Evolutionary conservation across 1,140 invertebrate species (phyloP).

Genomic region (Pseudomyrmex gracilis): DNA sequence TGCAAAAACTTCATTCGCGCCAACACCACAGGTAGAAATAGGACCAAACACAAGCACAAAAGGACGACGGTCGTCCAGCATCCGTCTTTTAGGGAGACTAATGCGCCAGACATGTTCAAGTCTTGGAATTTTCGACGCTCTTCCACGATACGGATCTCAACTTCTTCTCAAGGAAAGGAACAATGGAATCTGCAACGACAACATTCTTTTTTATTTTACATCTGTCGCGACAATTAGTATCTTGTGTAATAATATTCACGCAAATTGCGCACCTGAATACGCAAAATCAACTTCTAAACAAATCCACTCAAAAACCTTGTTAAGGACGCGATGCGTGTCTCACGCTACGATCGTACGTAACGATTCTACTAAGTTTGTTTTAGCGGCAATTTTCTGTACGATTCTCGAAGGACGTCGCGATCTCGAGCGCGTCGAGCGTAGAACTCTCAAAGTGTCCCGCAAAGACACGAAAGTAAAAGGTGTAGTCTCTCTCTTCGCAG

Average conservation of each 20-base stretch:
- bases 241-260: no score
- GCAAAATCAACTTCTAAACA: not conserved
- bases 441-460: not conserved
- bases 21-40: constrained; percentile 56
- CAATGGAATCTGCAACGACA: no score
- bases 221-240: no score
- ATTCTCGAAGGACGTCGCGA: not conserved
- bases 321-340: not conserved
- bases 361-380: not conserved
- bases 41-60: constrained; percentile 51
- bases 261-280: no score
- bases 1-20: constrained; percentile 75
- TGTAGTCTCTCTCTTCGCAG: not conserved
- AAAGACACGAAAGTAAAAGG: not conserved
- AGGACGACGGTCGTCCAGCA: constrained; percentile 71
- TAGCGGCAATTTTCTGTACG: not conserved
- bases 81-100: not conserved
- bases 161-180: not conserved
- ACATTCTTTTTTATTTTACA: no score
- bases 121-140: not conserved
- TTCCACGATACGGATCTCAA: not conserved
- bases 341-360: not conserved
- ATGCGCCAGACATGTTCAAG: not conserved
- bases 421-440: not conserved
- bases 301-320: not conserved